phyloP scores from a whole-genome alignment of 2,113 vertebrate genomes.

The Calonectris borealis region DNA sequence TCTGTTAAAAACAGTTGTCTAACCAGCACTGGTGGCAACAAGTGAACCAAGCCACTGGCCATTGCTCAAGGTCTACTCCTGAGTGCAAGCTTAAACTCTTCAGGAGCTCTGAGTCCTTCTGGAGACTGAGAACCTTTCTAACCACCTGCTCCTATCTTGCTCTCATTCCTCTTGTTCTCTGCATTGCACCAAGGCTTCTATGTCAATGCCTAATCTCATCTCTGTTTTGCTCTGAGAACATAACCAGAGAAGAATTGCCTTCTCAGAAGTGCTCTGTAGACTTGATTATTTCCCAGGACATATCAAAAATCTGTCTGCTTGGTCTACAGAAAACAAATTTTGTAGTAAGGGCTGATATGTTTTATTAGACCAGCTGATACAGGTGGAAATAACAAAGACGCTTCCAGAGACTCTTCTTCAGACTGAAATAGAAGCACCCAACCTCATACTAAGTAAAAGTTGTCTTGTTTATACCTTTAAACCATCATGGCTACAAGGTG shows the following conservation, averaged over 20 bases:
- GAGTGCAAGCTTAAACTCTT: background rate
- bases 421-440: background rate
- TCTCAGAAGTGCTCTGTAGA: background rate
- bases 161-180: background rate
- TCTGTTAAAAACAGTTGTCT: background rate
- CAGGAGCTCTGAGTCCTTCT: background rate
- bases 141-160: background rate
- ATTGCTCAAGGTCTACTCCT: background rate
- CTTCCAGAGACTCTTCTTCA: background rate
- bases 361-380: background rate
- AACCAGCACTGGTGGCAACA: background rate
- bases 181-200: background rate
- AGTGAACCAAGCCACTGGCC: background rate
- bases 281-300: background rate
- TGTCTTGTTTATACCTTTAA: background rate
- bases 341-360: background rate
- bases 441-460: background rate
- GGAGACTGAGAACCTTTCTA: background rate
- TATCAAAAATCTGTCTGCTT: background rate
- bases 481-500: background rate
- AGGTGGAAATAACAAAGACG: background rate
- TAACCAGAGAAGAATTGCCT: background rate
- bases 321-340: background rate
- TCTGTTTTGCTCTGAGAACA: background rate
- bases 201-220: too few relatives aligned